Percentiles rank a stretch among this genome's conserved stretches.
These are phyloP conservation scores for Hypselothyrea guttata DNA, from an alignment of 2,888 invertebrate species.

Conservation along the genomic window DNA sequence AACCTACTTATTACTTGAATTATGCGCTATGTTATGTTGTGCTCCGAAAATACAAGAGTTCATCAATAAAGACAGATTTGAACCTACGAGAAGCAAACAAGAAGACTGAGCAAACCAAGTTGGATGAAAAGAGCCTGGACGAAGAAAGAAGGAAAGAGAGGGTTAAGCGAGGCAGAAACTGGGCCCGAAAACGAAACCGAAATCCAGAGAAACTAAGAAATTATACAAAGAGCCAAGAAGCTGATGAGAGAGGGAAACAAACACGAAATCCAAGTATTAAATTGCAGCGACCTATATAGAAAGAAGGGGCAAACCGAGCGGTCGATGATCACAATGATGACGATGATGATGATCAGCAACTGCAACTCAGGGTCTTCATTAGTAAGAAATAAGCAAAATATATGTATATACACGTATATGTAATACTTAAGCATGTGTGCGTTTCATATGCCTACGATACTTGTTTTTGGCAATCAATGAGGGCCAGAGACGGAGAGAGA, in stretches of 20 bases:
- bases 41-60: slow-evolving; percentile 29
- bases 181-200: slow-evolving; percentile 59
- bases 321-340: slow-evolving; percentile 8
- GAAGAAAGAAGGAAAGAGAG: slow-evolving; percentile 34
- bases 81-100: slow-evolving; percentile 11
- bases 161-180: slow-evolving; percentile 58
- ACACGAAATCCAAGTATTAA: slow-evolving; percentile 70
- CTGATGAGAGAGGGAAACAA: slow-evolving; percentile 10
- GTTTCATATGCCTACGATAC: slow-evolving; percentile 7
- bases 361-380: slow-evolving; percentile 18
- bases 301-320: slow-evolving; percentile 21
- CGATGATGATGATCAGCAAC: slow-evolving; percentile 5
- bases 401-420: not conserved
- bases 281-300: slow-evolving; percentile 82
- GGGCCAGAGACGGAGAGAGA: not conserved
- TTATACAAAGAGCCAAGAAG: not conserved
- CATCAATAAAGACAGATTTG: slow-evolving; percentile 33
- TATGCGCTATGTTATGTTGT: slow-evolving; percentile 26
- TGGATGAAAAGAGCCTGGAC: not conserved
- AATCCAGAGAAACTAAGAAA: slow-evolving; percentile 20
- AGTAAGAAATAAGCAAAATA: slow-evolving; percentile 4
- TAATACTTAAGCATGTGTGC: no score
- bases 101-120: not conserved
- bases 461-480: slow-evolving; percentile 9
- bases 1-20: slow-evolving; percentile 34